Conservation (phyloP, 2,797 vertebrate species). For the Macropodus opercularis region DNA sequence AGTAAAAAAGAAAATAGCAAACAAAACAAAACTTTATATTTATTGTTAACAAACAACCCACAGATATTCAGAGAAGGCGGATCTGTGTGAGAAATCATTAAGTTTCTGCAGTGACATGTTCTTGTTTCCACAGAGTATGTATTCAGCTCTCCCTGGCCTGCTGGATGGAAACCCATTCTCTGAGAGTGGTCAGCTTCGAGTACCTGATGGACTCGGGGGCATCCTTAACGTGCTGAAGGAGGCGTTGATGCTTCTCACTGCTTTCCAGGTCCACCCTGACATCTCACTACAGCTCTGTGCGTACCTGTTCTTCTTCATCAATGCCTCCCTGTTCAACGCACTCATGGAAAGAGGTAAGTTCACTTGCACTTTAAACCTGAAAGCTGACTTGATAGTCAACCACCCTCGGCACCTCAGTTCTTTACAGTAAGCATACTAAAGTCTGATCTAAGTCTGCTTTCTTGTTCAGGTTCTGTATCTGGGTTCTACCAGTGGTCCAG, state of each 20-base stretch:
- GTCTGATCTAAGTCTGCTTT: no score
- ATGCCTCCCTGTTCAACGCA: constrained; percentile 84
- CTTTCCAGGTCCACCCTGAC: constrained; percentile 80
- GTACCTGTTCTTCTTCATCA: constrained; percentile 87
- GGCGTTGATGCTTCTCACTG: constrained; percentile 75
- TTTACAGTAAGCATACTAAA: no score
- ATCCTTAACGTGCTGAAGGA: constrained; percentile 81
- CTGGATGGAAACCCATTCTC: constrained; percentile 86
- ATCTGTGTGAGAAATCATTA: no score
- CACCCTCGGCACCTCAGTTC: no score
- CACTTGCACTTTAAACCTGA: no score
- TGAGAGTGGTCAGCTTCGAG: constrained; percentile 73
- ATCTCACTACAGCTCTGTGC: constrained; percentile 81
- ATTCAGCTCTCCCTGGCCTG: constrained; percentile 75
- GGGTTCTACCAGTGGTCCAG: constrained; percentile 86
- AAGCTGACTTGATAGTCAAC: no score
- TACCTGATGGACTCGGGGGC: constrained; percentile 70
- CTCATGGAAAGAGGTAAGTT: constrained; percentile 85
- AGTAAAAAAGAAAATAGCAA: no score
- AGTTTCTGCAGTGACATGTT: no score
- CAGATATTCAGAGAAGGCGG: no score
- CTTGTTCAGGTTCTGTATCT: constrained; percentile 77
- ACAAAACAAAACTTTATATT: no score
- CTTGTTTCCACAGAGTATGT: constrained; percentile 77
- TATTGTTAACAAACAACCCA: no score